A percentile compares a stretch with the other conserved stretches of the same genome.
phyloP scores from a whole-genome alignment of 23 tunicate species.

The Trididemnum clinides region DNA sequence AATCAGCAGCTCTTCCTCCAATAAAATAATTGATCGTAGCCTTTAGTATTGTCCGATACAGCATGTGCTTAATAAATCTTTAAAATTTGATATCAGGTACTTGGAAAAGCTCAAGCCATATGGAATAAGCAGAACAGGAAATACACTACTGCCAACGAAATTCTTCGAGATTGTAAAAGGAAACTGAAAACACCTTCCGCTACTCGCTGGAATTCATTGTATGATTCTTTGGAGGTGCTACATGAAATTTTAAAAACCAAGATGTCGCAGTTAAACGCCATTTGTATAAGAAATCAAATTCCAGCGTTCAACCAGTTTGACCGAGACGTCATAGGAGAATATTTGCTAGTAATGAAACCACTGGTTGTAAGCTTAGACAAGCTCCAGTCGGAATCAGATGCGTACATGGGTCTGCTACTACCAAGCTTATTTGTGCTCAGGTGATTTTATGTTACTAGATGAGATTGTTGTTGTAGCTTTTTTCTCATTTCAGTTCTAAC shows the following conservation, averaged over 20 bases:
- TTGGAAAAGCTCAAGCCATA: slow-evolving; percentile 13
- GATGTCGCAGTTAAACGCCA: not conserved
- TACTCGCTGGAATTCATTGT: slow-evolving; percentile 20
- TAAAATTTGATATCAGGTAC: slow-evolving; percentile 13
- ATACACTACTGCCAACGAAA: not conserved
- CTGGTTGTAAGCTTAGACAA: not conserved
- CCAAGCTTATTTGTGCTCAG: slow-evolving; percentile 14
- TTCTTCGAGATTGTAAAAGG: not conserved
- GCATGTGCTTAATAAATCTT: not conserved
- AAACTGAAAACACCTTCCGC: slow-evolving; percentile 3
- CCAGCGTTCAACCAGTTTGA: not conserved
- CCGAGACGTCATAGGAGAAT: slow-evolving; percentile 5
- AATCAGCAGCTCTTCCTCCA: not conserved
- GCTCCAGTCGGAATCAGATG: not conserved
- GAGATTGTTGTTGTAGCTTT: too few relatives aligned
- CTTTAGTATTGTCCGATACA: not conserved
- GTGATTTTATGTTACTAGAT: slow-evolving; percentile 2
- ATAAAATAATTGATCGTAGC: not conserved
- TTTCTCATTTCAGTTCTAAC: too few relatives aligned
- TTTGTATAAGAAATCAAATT: not conserved
- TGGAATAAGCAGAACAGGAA: slow-evolving; percentile 8
- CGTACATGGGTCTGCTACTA: slow-evolving; percentile 15
- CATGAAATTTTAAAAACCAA: not conserved
- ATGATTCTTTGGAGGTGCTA: slow-evolving; percentile 11
- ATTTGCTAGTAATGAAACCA: slow-evolving; percentile 8